phyloP scores from a whole-genome alignment of 2,113 vertebrate species.

The Channa argus region DNA sequence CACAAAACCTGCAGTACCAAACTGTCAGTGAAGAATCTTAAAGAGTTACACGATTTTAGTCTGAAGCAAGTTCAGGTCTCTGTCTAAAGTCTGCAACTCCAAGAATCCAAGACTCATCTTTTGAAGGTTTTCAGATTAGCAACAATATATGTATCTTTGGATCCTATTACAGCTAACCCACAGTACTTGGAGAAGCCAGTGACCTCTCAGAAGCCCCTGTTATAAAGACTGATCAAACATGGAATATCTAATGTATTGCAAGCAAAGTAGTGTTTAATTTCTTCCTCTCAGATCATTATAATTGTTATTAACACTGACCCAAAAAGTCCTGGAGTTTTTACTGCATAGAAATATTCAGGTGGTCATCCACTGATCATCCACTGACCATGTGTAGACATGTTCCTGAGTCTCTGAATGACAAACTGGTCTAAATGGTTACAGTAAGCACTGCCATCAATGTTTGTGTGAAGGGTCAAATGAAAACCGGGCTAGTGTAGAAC shows the following conservation, averaged over 20 bases:
- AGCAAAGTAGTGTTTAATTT: background rate
- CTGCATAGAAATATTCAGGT: too few relatives aligned
- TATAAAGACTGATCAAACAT: background rate
- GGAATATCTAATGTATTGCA: background rate
- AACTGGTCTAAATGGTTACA: background rate
- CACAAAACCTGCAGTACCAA: background rate
- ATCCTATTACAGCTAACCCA: background rate
- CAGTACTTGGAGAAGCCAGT: background rate
- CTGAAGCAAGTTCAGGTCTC: background rate
- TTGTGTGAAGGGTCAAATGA: background rate
- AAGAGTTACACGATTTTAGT: background rate
- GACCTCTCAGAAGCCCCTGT: background rate
- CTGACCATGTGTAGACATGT: background rate
- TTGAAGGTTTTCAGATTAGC: background rate
- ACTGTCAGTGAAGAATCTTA: background rate
- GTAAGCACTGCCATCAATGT: background rate
- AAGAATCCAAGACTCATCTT: background rate
- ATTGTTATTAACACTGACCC: too few relatives aligned
- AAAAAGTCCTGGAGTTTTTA: background rate
- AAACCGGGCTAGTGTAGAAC: background rate
- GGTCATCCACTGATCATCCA: too few relatives aligned
- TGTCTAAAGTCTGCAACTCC: background rate
- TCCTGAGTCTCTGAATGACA: background rate
- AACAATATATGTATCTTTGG: background rate
- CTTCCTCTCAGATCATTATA: too few relatives aligned